Percentiles rank a stretch among this genome's conserved stretches.
Conservation (phyloP, 2,797 vertebrate genomes). For the Enteromius trimaculatus region DNA sequence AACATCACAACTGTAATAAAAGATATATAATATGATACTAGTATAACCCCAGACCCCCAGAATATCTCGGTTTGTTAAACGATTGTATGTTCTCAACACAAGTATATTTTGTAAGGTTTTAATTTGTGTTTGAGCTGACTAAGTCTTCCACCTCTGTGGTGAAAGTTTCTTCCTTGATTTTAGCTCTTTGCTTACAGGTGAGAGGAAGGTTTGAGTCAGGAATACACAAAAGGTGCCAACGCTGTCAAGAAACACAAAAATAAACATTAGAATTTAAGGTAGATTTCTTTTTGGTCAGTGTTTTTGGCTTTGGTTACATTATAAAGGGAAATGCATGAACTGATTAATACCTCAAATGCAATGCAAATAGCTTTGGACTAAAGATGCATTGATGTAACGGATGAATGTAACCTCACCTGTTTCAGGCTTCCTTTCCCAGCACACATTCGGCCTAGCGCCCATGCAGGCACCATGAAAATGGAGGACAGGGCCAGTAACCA, state of each 20-base stretch:
- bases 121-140: neutral
- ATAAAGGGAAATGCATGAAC: neutral
- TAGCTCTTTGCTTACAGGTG: conserved; percentile 36
- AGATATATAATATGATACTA: too few species aligned
- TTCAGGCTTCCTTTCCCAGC: conserved; percentile 35
- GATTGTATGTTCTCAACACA: neutral
- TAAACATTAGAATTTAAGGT: neutral
- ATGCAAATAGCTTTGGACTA: neutral
- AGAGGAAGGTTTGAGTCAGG: conserved; percentile 49
- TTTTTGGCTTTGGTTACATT: neutral
- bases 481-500: conserved; percentile 78
- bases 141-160: conserved; percentile 9
- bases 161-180: conserved; percentile 47
- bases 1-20: neutral
- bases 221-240: conserved; percentile 58
- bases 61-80: neutral
- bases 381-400: neutral
- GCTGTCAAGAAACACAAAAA: conserved; percentile 57
- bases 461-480: conserved; percentile 72
- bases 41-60: neutral
- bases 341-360: neutral
- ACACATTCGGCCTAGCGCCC: conserved; percentile 40
- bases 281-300: neutral
- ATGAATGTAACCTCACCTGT: conserved; percentile 41
- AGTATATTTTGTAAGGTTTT: neutral